These are phyloP conservation scores for Drosophila nr. medialis DNA, from an alignment of 2,888 invertebrate genomes.

Conservation along the genomic window DNA sequence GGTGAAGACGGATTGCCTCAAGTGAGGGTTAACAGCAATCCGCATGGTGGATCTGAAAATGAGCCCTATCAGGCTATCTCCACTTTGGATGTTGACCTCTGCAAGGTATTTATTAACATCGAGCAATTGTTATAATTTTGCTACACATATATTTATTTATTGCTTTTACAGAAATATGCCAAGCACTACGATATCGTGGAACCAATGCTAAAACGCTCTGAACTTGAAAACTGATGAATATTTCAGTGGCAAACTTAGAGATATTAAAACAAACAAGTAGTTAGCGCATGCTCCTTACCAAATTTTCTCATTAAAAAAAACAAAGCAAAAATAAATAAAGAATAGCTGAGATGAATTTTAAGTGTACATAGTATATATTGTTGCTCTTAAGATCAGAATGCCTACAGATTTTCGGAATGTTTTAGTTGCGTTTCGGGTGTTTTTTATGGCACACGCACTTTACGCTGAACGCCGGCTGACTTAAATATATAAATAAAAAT, in stretches of 20 bases:
- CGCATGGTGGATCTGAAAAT: constrained; percentile 32
- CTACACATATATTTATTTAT: neutral
- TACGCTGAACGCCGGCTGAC: constrained; percentile 4
- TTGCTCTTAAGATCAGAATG: constrained; percentile 15
- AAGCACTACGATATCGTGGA: constrained; percentile 69
- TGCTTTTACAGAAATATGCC: constrained; percentile 71
- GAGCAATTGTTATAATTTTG: neutral
- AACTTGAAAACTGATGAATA: constrained; percentile 18
- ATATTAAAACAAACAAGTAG: neutral
- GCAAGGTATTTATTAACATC: constrained; percentile 52
- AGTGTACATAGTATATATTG: constrained; percentile 4
- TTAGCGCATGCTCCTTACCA: neutral
- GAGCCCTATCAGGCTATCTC: constrained; percentile 78
- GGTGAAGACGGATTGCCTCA: constrained; percentile 82
- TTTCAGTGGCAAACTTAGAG: neutral
- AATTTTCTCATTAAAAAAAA: neutral
- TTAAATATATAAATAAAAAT: constrained; percentile 13
- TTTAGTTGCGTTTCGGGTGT: constrained; percentile 47
- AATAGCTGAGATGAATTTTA: constrained; percentile 12
- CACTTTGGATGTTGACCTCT: constrained; percentile 69
- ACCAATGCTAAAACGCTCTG: constrained; percentile 64
- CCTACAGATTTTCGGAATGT: constrained; percentile 23
- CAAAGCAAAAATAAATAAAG: constrained; percentile 3
- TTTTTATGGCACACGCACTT: constrained; percentile 30
- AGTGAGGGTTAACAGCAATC: constrained; percentile 60